phyloP scores from a whole-genome alignment of 2,888 invertebrate genomes.

The Ypsolopha scabrella region DNA sequence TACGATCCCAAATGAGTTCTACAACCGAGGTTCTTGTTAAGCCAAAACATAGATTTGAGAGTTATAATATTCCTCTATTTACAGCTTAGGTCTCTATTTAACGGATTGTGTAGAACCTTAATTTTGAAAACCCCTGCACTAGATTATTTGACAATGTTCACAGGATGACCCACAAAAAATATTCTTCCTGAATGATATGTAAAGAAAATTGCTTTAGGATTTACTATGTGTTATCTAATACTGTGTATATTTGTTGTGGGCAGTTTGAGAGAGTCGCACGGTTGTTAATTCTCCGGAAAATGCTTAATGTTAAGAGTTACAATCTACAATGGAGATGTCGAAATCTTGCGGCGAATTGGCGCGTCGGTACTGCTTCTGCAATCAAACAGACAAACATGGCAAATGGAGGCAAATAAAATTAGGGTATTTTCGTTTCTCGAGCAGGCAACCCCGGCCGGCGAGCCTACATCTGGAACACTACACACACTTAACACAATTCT shows the following conservation, averaged over 20 bases:
- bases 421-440: conserved; percentile 21
- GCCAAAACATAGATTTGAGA: no score
- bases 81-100: no score
- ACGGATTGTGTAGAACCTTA: no score
- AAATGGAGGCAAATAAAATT: conserved; percentile 30
- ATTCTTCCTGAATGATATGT: conserved; percentile 15
- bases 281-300: neutral
- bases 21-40: no score
- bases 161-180: conserved; percentile 42
- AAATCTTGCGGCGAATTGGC: conserved; percentile 7
- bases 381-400: conserved; percentile 66
- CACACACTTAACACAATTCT: conserved; percentile 46
- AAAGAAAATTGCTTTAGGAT: no score
- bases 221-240: neutral
- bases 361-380: conserved; percentile 42
- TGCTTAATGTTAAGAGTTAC: conserved; percentile 22
- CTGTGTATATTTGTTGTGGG: conserved; percentile 11
- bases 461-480: conserved; percentile 65
- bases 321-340: conserved; percentile 40
- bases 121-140: no score
- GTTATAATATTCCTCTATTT: no score
- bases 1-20: no score
- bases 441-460: conserved; percentile 45
- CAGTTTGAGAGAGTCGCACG: conserved; percentile 1
- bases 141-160: no score